Evolutionary conservation across 2,888 invertebrate genomes (phyloP).

Genomic region (Alitta virens): DNA sequence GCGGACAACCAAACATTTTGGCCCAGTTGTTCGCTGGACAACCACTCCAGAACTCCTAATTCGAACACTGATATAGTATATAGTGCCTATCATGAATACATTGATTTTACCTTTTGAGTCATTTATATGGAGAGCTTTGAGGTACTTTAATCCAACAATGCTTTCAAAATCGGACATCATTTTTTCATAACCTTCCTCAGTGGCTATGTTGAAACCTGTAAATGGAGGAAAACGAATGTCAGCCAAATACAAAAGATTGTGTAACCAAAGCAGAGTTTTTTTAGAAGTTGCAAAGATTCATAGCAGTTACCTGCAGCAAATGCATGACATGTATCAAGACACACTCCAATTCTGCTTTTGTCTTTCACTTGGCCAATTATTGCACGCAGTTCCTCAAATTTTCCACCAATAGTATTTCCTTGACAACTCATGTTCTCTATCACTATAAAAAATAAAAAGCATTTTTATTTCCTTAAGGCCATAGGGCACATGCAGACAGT

Average conservation of each 20-base stretch:
- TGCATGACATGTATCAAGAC: constrained; percentile 59
- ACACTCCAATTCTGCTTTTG: constrained; percentile 57
- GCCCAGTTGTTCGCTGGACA: too few species aligned
- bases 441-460: constrained; percentile 39
- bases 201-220: constrained; percentile 57
- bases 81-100: too few species aligned
- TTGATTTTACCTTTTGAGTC: constrained; percentile 59
- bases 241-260: too few species aligned
- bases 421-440: constrained; percentile 58
- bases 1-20: too few species aligned
- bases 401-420: constrained; percentile 56
- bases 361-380: constrained; percentile 54
- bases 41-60: too few species aligned
- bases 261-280: too few species aligned
- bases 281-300: neutral
- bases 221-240: neutral
- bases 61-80: too few species aligned
- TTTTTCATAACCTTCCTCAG: constrained; percentile 48
- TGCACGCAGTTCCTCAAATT: constrained; percentile 52
- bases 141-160: constrained; percentile 56
- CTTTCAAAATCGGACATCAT: constrained; percentile 56
- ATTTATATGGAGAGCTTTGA: constrained; percentile 60
- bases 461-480: neutral
- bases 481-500: too few species aligned
- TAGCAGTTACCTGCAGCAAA: constrained; percentile 56